Conservation (phyloP, 1,140 invertebrate genomes). For the Neodiprion pinetum region DNA sequence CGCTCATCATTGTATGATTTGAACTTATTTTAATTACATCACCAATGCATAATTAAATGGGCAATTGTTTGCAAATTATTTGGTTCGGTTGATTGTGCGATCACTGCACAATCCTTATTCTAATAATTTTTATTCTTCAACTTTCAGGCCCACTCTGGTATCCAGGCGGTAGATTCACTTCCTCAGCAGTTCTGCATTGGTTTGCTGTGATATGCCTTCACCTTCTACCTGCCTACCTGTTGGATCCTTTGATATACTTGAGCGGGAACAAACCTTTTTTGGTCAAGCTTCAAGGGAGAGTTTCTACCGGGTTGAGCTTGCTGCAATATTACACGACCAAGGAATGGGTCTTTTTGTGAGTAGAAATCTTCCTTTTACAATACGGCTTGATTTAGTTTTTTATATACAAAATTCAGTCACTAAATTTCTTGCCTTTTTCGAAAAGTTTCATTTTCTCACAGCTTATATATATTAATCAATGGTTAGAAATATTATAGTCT, state of each 20-base stretch:
- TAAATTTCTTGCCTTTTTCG: constrained; percentile 4
- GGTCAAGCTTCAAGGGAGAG: constrained; percentile 70
- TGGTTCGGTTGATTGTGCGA: too few relatives aligned
- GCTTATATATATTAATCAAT: background rate
- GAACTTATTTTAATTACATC: too few relatives aligned
- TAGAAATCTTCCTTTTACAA: constrained; percentile 14
- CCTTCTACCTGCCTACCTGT: constrained; percentile 80
- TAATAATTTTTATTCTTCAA: background rate
- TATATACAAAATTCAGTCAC: background rate
- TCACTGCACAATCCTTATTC: background rate
- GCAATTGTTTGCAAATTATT: too few relatives aligned
- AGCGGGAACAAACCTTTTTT: constrained; percentile 80
- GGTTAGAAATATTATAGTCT: background rate
- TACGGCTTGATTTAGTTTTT: constrained; percentile 16
- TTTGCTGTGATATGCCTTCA: constrained; percentile 78
- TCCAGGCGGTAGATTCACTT: constrained; percentile 78
- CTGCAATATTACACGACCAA: constrained; percentile 88
- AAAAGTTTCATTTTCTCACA: constrained; percentile 15
- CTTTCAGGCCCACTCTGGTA: constrained; percentile 74
- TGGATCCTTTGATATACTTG: constrained; percentile 74
- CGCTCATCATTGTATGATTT: too few relatives aligned
- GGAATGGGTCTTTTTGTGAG: constrained; percentile 78
- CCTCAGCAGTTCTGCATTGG: constrained; percentile 70
- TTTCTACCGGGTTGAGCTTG: constrained; percentile 69
- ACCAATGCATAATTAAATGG: too few relatives aligned